phyloP scores from a whole-genome alignment of 2,113 vertebrate species.

The Coracopsis vasa region DNA sequence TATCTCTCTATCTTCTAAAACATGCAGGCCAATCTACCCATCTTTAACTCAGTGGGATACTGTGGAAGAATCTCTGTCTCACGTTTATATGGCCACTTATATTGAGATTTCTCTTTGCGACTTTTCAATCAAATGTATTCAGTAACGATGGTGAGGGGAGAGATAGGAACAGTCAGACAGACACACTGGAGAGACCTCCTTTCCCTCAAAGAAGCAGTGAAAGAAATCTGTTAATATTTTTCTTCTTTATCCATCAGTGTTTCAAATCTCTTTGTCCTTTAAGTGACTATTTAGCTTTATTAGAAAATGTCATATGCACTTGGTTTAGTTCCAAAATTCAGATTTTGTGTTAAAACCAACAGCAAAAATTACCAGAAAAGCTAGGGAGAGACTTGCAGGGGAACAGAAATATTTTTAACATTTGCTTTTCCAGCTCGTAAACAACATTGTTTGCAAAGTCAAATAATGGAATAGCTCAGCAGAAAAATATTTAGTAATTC shows the following conservation, averaged over 20 bases:
- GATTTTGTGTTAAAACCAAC: neutral
- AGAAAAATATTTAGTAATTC: neutral
- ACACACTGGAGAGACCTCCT: neutral
- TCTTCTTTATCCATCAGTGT: neutral
- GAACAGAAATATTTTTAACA: neutral
- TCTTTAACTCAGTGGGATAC: neutral
- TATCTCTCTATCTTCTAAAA: neutral
- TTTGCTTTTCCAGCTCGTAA: neutral
- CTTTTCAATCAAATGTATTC: neutral
- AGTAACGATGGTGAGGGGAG: neutral
- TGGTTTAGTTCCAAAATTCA: neutral
- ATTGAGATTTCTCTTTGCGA: neutral
- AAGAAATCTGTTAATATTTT: neutral
- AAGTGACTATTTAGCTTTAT: neutral
- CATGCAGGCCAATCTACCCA: neutral
- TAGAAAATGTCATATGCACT: neutral
- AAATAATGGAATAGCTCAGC: neutral
- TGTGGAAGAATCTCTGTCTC: neutral
- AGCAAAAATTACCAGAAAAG: neutral
- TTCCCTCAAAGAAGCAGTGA: neutral
- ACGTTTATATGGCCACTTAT: neutral
- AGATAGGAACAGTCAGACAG: neutral
- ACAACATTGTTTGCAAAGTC: neutral
- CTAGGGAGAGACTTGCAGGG: neutral
- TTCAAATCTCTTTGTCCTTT: constrained; percentile 29